phyloP scores from a whole-genome alignment of 2,797 vertebrate species.

The Paramormyrops hopkinsi region DNA sequence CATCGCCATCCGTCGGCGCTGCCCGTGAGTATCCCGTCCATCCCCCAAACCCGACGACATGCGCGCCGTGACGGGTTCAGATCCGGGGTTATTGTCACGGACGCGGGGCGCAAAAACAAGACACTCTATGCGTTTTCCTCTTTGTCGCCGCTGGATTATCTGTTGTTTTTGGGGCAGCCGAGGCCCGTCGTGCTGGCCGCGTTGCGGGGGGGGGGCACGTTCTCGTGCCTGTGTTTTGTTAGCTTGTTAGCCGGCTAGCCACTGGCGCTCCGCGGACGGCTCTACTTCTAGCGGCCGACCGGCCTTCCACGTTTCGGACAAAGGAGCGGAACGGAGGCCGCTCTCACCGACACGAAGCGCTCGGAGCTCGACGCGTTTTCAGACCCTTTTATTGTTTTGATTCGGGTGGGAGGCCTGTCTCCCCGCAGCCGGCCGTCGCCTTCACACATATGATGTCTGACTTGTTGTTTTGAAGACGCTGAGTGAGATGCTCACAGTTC shows the following conservation, averaged over 20 bases:
- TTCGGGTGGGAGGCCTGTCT: neutral
- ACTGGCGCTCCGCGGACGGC: conserved; percentile 13
- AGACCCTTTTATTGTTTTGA: neutral
- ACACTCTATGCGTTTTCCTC: conserved; percentile 36
- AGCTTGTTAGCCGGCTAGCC: conserved; percentile 45
- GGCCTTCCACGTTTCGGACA: conserved; percentile 5
- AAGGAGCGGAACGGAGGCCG: neutral
- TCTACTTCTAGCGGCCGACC: neutral
- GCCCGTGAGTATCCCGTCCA: conserved; percentile 28
- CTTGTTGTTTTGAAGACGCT: neutral
- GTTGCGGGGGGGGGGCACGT: conserved; percentile 65
- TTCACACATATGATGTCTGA: neutral
- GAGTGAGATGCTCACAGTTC: neutral
- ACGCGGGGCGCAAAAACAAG: conserved; percentile 7
- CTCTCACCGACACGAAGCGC: neutral
- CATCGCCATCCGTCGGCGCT: conserved; percentile 21
- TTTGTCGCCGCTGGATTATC: conserved; percentile 56
- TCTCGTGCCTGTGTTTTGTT: conserved; percentile 43
- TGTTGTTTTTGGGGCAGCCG: conserved; percentile 35
- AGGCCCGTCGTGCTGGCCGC: conserved; percentile 55
- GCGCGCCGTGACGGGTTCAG: conserved; percentile 22
- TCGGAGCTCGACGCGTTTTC: neutral
- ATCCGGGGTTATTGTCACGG: conserved; percentile 25
- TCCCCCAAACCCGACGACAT: conserved; percentile 10
- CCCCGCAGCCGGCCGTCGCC: neutral